Conservation (phyloP, 2,797 vertebrate species). For the Danio choprae region DNA sequence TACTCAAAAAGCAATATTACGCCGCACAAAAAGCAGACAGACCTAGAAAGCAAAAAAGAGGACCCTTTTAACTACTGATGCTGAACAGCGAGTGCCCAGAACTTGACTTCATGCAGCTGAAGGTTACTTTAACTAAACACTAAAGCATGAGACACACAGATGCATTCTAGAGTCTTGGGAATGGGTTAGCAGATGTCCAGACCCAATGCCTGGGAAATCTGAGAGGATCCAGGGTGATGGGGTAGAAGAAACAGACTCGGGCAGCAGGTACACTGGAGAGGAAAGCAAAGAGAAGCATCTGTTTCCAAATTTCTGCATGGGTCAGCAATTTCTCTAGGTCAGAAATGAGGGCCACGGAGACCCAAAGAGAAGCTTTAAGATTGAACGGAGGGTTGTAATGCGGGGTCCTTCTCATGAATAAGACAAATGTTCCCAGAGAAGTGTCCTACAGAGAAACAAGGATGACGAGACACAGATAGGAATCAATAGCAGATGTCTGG, state of each 20-base stretch:
- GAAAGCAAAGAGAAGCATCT: constrained; percentile 15
- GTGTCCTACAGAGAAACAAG: constrained; percentile 7
- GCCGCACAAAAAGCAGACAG: too few species aligned
- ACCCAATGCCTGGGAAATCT: constrained; percentile 30
- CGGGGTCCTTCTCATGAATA: constrained; percentile 10
- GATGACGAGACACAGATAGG: constrained; percentile 6
- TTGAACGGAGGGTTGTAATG: background rate
- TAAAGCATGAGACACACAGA: constrained; percentile 31
- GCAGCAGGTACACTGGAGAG: constrained; percentile 27
- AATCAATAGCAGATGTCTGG: constrained; percentile 3
- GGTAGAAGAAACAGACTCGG: constrained; percentile 21
- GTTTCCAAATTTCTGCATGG: constrained; percentile 19
- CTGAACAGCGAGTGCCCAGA: background rate
- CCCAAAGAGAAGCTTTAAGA: constrained; percentile 9
- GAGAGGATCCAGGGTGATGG: constrained; percentile 10
- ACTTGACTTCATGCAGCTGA: constrained; percentile 3
- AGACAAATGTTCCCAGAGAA: background rate
- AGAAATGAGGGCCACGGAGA: background rate
- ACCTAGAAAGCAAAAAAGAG: too few species aligned
- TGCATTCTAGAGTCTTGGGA: constrained; percentile 8
- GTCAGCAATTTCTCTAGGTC: constrained; percentile 38
- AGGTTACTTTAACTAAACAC: constrained; percentile 20
- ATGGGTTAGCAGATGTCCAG: constrained; percentile 46
- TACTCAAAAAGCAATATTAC: too few species aligned
- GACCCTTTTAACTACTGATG: background rate